These are phyloP conservation scores for Nematopogon swammerdamellus DNA, from an alignment of 2,888 invertebrate species.

Conservation along the genomic window DNA sequence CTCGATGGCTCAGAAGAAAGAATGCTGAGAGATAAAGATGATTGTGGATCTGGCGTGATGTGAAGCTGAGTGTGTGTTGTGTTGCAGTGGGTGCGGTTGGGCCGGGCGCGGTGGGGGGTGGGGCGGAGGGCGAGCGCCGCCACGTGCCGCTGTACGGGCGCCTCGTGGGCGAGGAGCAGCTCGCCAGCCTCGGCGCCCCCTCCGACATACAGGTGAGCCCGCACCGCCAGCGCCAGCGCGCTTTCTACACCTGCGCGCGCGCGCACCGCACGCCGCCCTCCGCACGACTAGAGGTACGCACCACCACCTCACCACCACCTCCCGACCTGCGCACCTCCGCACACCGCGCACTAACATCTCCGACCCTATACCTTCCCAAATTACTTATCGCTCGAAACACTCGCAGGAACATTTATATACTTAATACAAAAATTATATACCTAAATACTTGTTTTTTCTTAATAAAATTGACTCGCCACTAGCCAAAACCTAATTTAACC, in stretches of 20 bases:
- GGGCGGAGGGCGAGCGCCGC: slow-evolving; percentile 52
- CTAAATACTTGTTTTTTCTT: no score
- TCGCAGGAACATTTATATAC: no score
- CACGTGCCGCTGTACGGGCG: slow-evolving; percentile 86
- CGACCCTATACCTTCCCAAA: no score
- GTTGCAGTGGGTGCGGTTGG: slow-evolving; percentile 33
- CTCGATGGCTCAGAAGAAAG: no score
- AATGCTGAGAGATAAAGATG: no score
- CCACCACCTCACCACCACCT: slow-evolving; percentile 27
- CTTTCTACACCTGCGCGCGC: slow-evolving; percentile 36
- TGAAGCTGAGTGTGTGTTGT: no score
- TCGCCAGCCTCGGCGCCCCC: slow-evolving; percentile 60
- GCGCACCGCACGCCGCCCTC: not conserved
- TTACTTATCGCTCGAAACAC: no score
- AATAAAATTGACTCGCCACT: no score
- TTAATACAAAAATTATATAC: no score
- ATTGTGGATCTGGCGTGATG: no score
- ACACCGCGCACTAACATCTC: not conserved
- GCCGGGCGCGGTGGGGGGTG: slow-evolving; percentile 35
- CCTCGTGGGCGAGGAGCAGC: slow-evolving; percentile 86
- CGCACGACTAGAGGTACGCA: slow-evolving; percentile 1
- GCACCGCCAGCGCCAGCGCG: slow-evolving; percentile 50
- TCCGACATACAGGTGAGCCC: slow-evolving; percentile 64
- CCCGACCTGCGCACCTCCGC: slow-evolving; percentile 14
- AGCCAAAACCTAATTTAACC: no score